Percentiles rank a stretch among this genome's conserved stretches.
These are phyloP conservation scores for Dioctria rufipes DNA, from an alignment of 2,888 invertebrate species.

Conservation along the genomic window DNA sequence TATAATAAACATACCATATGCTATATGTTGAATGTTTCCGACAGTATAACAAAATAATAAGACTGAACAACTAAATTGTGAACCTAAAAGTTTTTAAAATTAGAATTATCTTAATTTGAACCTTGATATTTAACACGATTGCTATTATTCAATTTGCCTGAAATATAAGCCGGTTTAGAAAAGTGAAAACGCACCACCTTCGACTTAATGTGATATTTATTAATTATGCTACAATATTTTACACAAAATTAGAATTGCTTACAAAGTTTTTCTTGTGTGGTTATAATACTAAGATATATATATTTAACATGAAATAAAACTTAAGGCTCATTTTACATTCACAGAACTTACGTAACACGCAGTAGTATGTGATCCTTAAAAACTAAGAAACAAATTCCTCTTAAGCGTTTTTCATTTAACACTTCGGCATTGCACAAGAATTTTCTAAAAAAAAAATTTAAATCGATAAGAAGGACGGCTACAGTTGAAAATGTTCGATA, in stretches of 20 bases:
- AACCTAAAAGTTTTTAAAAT: too few species aligned
- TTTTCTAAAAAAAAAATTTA: constrained; percentile 14
- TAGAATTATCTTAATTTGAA: too few species aligned
- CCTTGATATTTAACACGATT: too few species aligned
- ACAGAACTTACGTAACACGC: constrained; percentile 1
- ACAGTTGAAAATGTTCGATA: constrained; percentile 22
- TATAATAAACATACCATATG: too few species aligned
- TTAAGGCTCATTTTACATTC: constrained; percentile 37
- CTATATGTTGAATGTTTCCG: too few species aligned
- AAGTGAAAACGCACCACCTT: too few species aligned
- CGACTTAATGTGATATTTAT: constrained; percentile 16
- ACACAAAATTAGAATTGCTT: constrained; percentile 26
- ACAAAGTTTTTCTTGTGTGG: constrained; percentile 13
- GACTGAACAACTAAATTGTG: too few species aligned
- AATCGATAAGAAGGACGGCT: constrained; percentile 30
- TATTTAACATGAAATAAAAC: constrained; percentile 20
- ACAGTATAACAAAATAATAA: too few species aligned
- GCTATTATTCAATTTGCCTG: too few species aligned
- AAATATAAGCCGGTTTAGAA: too few species aligned
- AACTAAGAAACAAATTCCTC: constrained; percentile 31
- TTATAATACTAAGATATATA: neutral
- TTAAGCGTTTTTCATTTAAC: constrained; percentile 18
- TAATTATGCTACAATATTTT: constrained; percentile 7
- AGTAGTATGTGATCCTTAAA: constrained; percentile 1
- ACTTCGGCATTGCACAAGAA: constrained; percentile 34